Evolutionary conservation across 2,888 invertebrate species (phyloP).

Genomic region (Caenorhabditis sp.): DNA sequence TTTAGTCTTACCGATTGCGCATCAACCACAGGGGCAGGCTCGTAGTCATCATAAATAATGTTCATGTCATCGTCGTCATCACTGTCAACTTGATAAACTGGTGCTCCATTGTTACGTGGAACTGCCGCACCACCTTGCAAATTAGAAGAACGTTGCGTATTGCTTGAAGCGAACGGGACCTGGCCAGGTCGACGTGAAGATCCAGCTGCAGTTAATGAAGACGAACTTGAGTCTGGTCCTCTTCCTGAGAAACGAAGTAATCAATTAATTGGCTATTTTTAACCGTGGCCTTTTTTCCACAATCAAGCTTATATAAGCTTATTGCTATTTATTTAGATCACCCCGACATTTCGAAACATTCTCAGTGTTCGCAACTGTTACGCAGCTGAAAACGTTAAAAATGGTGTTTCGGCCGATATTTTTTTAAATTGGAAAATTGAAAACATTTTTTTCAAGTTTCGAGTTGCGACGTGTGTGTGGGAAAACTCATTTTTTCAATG

Average conservation of each 20-base stretch:
- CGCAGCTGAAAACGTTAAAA: too few relatives aligned
- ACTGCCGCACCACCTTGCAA: background rate
- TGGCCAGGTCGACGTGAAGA: background rate
- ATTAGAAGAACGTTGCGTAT: background rate
- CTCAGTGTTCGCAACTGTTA: too few relatives aligned
- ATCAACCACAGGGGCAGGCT: background rate
- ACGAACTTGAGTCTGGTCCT: constrained; percentile 5
- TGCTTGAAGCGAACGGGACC: background rate
- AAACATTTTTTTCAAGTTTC: too few relatives aligned
- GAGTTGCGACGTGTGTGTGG: background rate
- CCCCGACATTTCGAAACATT: too few relatives aligned
- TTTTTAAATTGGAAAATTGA: too few relatives aligned
- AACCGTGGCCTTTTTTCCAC: too few relatives aligned
- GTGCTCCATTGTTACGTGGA: background rate
- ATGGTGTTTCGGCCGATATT: too few relatives aligned
- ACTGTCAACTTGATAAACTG: constrained; percentile 8
- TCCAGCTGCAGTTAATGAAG: background rate
- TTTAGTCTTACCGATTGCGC: background rate
- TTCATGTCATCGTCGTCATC: constrained; percentile 53
- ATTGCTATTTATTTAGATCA: too few relatives aligned
- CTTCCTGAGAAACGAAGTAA: background rate
- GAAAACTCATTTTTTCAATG: too few relatives aligned
- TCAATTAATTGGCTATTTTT: too few relatives aligned
- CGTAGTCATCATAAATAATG: constrained; percentile 34
- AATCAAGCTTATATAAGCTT: too few relatives aligned